Conservation (phyloP, 2,797 vertebrate species). For the Masticophis lateralis region DNA sequence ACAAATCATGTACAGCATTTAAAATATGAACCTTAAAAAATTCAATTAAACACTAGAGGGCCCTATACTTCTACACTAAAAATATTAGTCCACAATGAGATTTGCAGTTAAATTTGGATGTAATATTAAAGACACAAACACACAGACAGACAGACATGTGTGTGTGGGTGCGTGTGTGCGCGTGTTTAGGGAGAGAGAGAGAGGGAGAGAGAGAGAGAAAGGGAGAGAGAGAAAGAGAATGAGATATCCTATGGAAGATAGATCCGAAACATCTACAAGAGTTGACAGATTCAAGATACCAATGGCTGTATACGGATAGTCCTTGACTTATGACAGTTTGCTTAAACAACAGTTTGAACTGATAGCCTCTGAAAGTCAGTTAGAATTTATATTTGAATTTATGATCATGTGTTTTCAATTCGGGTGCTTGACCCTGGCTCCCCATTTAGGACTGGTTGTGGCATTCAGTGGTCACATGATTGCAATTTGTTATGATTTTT, state of each 20-base stretch:
- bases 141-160: too few relatives aligned
- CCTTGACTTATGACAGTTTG: neutral
- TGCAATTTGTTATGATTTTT: neutral
- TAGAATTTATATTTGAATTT: neutral
- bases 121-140: neutral
- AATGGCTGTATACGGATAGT: neutral
- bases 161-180: too few relatives aligned
- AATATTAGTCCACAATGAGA: neutral
- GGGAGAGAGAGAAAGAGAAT: too few relatives aligned
- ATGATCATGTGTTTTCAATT: neutral
- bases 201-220: too few relatives aligned
- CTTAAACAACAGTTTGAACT: neutral
- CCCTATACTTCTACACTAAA: conserved; percentile 1
- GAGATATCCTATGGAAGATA: neutral
- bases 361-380: neutral
- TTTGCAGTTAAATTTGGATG: neutral
- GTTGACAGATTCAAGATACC: neutral
- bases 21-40: neutral
- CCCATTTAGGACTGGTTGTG: neutral
- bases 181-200: too few relatives aligned
- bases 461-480: neutral
- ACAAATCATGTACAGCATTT: neutral
- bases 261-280: neutral
- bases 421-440: neutral
- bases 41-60: conserved; percentile 51